A percentile compares a stretch with the other conserved stretches of the same genome.
Evolutionary conservation across 2,113 vertebrate genomes (phyloP).

Genomic region (Lepus europaeus): DNA sequence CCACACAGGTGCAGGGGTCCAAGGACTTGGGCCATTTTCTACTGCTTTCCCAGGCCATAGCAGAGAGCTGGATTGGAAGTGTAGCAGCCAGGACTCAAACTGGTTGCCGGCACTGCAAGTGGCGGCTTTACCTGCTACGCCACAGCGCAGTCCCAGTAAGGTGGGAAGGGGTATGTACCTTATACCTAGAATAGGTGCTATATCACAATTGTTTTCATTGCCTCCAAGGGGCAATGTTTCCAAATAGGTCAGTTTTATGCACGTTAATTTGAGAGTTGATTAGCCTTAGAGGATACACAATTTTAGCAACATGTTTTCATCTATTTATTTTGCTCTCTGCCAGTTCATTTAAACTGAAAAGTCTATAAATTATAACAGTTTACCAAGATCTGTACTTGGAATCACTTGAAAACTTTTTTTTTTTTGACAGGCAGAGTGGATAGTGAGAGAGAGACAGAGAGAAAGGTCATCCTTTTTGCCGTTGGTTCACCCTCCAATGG

Average conservation of each 20-base stretch:
- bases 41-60: no score
- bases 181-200: neutral
- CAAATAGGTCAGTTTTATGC: neutral
- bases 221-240: neutral
- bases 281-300: neutral
- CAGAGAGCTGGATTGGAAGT: no score
- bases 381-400: neutral
- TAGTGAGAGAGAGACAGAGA: no score
- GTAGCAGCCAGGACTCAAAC: no score
- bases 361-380: neutral
- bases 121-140: no score
- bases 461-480: no score
- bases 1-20: no score
- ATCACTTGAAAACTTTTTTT: no score
- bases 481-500: no score
- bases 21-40: no score
- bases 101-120: no score
- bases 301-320: constrained; percentile 50
- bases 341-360: neutral
- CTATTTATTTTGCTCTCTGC: neutral
- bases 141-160: neutral
- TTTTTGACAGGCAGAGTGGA: no score
- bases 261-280: constrained; percentile 47
- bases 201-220: neutral
- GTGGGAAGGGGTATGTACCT: neutral